Evolutionary conservation across 2,888 invertebrate species (phyloP).

Genomic region (Drymonia ruficornis): DNA sequence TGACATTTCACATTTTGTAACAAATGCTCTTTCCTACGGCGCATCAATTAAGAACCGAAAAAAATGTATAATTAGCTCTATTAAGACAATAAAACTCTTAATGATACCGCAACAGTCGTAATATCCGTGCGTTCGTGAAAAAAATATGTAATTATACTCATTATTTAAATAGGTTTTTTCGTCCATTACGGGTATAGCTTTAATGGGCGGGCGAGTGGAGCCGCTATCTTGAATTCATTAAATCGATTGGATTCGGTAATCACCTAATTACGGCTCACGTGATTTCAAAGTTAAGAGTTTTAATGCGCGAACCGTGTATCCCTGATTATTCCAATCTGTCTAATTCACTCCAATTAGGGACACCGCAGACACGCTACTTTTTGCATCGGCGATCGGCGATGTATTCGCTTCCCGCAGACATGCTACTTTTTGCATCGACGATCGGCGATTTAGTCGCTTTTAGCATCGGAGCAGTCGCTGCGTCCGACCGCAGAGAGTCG

Average conservation of each 20-base stretch:
- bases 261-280: slow-evolving; percentile 81
- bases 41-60: slow-evolving; percentile 83
- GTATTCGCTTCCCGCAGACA: too few species aligned
- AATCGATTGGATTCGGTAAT: slow-evolving; percentile 84
- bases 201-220: slow-evolving; percentile 75
- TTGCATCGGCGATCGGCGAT: too few species aligned
- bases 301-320: slow-evolving; percentile 82
- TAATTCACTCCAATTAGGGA: slow-evolving; percentile 73
- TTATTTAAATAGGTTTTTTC: slow-evolving; percentile 84
- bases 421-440: too few species aligned
- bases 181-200: slow-evolving; percentile 74
- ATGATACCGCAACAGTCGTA: slow-evolving; percentile 83
- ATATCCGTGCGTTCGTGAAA: slow-evolving; percentile 81
- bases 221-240: slow-evolving; percentile 82
- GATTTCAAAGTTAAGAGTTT: slow-evolving; percentile 74
- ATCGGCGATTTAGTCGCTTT: too few species aligned
- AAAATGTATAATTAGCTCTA: slow-evolving; percentile 84
- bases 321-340: slow-evolving; percentile 76
- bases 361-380: too few species aligned
- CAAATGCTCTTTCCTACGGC: slow-evolving; percentile 80
- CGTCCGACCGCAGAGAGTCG: too few species aligned
- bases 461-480: too few species aligned
- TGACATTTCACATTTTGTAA: slow-evolving; percentile 84
- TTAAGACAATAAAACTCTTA: slow-evolving; percentile 85
- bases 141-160: slow-evolving; percentile 84